Evolutionary conservation across 2,888 invertebrate species (phyloP), one percentile per base, ranked within the genome.

Genomic region (Augochlorella aurata): DNA sequence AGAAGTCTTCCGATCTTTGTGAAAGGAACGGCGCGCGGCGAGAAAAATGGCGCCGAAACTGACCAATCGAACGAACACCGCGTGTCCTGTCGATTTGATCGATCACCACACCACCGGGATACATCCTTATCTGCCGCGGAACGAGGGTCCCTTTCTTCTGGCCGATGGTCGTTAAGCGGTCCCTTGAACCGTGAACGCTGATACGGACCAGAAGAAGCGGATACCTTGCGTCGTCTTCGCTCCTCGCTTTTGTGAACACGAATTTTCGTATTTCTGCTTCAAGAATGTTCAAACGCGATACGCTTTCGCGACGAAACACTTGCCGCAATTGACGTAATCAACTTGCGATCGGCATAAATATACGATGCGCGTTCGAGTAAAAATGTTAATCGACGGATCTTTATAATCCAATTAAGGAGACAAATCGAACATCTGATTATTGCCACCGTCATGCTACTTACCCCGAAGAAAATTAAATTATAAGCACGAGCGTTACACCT

Each of bases 1-100:
- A 66, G 85, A 82, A 82, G 80, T 83, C 78, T 79, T 71, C 50
- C 77, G 71, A 77, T 65, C 66, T 74, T 61, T 68, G 79, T 71
- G 77, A 84, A 88, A 79, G 63, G 58, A 58, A 16, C 45, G n/a
- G 18, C 24, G 44, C 4, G 14, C 66, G 78, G 85, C 65, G 90
- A 89, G 86, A 87, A 87, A 83, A 82, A 86, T 82, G 82, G 80
- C 87, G 81, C 84, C 81, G 79, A 83, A 81, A 75, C 82, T 86
- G 85, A 85, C 86, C 84, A 82, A 81, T 87, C 85, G 81, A 84
- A 88, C 79, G 87, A 88, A 79, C 77, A 65, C 70, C 75, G 45
- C 45, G 49, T 65, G 74, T 52, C 81, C 80, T 74, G 84, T 77
- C 81, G 79, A 84, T 81, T 89, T 89, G 90, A 90, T 90, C 85